A percentile compares a stretch with the other conserved stretches of the same genome.
These are phyloP conservation scores for Cryptotis parvus DNA, from an alignment of 2,113 vertebrate species.

Conservation along the genomic window DNA sequence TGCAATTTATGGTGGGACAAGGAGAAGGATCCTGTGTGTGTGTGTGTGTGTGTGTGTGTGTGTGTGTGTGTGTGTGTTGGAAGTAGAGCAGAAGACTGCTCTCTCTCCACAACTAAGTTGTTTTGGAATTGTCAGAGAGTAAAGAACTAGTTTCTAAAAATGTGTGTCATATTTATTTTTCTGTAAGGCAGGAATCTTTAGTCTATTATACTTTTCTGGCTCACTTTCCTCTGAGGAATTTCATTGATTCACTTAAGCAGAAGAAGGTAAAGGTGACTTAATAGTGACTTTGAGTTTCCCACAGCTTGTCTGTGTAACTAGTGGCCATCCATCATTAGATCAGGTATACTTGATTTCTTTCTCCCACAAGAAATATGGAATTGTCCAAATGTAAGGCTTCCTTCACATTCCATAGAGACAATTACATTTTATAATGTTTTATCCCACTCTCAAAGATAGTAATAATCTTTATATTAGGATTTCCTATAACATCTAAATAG, in stretches of 20 bases:
- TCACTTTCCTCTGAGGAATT: conserved; percentile 10
- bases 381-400: neutral
- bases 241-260: conserved; percentile 19
- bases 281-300: conserved; percentile 27
- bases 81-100: too few relatives aligned
- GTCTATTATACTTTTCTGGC: neutral
- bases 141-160: conserved; percentile 14
- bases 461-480: neutral
- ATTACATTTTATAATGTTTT: neutral
- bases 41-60: too few relatives aligned
- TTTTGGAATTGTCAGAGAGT: neutral
- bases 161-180: neutral
- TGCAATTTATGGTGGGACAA: neutral
- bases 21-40: too few relatives aligned
- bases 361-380: neutral
- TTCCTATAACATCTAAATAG: neutral
- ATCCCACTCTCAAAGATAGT: neutral
- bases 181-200: neutral
- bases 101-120: neutral
- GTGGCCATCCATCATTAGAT: neutral
- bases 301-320: conserved; percentile 25
- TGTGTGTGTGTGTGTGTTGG: too few relatives aligned
- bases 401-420: neutral
- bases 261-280: conserved; percentile 38
- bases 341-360: neutral